Evolutionary conservation across 2,888 invertebrate species (phyloP), one percentile per base, ranked within the genome.

Genomic region (Strigamia crassipes): DNA sequence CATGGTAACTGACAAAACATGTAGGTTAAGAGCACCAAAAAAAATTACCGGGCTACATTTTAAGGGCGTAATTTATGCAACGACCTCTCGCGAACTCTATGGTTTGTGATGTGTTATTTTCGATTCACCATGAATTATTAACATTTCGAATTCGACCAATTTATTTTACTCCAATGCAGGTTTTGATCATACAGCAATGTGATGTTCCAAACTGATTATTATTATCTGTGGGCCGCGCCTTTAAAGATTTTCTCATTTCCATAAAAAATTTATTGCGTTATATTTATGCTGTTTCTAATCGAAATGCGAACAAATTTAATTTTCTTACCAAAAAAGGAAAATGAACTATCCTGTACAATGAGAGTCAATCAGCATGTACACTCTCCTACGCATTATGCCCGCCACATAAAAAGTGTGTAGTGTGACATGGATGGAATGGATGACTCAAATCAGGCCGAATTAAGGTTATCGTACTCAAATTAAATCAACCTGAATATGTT

Each of bases 1-100:
- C 8, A 13, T 73, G 31, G 31, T 9, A 66, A 66, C 38, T 6
- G 38, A 73, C 73, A 73, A 73, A 73, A 73, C 73, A 73, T 56
- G 18, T 18, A 73, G 73, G 73, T 73, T 73, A 73, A 31, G n/a
- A 73, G 73, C 73, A n/a, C 73, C 15, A 73, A 73, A 73, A 73
- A 73, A 73, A 73, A 27, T 73, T 73, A 73, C 31, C 73, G 3
- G 15, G n/a, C 31, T 31, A 27, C 15, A 73, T 73, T 27, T 13
- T 73, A 61, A 73, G 73, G 73, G 73, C 73, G 73, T 73, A 73
- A 73, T 73, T 73, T 73, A 73, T 73, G 73, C 73, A 73, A 31
- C 31, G 23, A 73, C 27, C 73, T 73, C 31, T 13, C 13, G 73
- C 23, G 73, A 27, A 66, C 66, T 23, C 66, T 66, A 66, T 73